A percentile compares a stretch with the other conserved stretches of the same genome.
Conservation (phyloP, 2,888 invertebrate species). For the Ormyrus labotus region DNA sequence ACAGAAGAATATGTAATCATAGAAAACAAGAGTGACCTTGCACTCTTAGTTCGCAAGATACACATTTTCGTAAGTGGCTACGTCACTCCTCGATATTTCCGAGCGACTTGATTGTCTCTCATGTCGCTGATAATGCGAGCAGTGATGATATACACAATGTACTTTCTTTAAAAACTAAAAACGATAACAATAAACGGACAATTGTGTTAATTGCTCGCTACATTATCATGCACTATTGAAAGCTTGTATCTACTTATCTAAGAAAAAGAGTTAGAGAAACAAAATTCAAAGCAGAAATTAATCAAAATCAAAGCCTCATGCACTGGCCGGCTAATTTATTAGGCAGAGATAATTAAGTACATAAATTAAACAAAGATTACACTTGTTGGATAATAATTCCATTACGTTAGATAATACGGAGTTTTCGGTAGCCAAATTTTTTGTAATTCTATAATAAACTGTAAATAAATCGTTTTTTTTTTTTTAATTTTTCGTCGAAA, state of each 20-base stretch:
- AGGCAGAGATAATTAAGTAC: too few species aligned
- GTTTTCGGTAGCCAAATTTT: too few species aligned
- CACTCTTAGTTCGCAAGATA: slow-evolving; percentile 48
- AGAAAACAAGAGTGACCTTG: slow-evolving; percentile 44
- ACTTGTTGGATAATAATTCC: too few species aligned
- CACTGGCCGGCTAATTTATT: slow-evolving; percentile 1
- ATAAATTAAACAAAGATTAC: too few species aligned
- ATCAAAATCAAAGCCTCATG: slow-evolving; percentile 22
- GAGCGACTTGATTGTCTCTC: slow-evolving; percentile 30
- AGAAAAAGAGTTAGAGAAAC: not conserved
- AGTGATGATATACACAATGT: slow-evolving; percentile 28
- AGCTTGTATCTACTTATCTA: not conserved
- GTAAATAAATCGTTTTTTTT: too few species aligned
- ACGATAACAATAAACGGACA: slow-evolving; percentile 14
- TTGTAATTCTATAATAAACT: too few species aligned
- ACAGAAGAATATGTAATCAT: slow-evolving; percentile 33
- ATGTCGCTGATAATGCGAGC: slow-evolving; percentile 32
- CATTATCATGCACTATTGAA: slow-evolving; percentile 38
- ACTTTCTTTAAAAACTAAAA: not conserved
- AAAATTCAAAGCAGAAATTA: not conserved
- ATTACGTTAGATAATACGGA: too few species aligned
- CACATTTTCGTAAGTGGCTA: slow-evolving; percentile 42
- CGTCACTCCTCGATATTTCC: slow-evolving; percentile 36
- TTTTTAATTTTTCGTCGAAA: too few species aligned
- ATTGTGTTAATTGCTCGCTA: slow-evolving; percentile 27